phyloP scores from a whole-genome alignment of 2,113 vertebrate species.

The Stigmatopora argus region DNA sequence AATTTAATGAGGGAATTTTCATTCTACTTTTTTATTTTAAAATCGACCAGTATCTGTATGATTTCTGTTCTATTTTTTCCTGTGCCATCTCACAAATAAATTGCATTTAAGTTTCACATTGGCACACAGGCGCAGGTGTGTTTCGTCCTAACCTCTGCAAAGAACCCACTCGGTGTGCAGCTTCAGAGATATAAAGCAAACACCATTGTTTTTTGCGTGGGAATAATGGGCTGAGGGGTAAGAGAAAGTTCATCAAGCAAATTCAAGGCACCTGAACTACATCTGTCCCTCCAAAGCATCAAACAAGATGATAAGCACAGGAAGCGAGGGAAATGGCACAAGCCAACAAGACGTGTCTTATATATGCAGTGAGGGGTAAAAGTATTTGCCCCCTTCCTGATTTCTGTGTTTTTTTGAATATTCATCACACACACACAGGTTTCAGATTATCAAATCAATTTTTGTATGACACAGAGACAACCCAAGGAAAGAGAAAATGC shows the following conservation, averaged over 20 bases:
- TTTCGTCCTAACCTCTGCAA: neutral
- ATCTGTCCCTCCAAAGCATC: slow-evolving; percentile 66
- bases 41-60: no score
- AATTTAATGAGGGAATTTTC: no score
- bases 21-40: no score
- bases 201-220: slow-evolving; percentile 30
- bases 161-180: slow-evolving; percentile 15
- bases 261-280: slow-evolving; percentile 68
- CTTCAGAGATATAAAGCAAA: slow-evolving; percentile 37
- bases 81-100: neutral
- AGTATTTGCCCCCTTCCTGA: no score
- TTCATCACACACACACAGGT: no score
- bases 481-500: no score
- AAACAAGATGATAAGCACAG: slow-evolving; percentile 56
- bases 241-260: slow-evolving; percentile 67
- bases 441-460: no score
- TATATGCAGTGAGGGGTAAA: no score
- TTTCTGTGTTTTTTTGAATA: no score
- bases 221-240: slow-evolving; percentile 53
- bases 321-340: slow-evolving; percentile 29
- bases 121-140: slow-evolving; percentile 10
- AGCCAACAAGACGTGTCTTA: slow-evolving; percentile 19
- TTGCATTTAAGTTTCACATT: slow-evolving; percentile 8
- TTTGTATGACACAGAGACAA: no score
- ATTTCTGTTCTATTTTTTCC: no score